Base-by-base conservation (phyloP, 2,888 invertebrate species). In the Amblyteles armatorius region DNA sequence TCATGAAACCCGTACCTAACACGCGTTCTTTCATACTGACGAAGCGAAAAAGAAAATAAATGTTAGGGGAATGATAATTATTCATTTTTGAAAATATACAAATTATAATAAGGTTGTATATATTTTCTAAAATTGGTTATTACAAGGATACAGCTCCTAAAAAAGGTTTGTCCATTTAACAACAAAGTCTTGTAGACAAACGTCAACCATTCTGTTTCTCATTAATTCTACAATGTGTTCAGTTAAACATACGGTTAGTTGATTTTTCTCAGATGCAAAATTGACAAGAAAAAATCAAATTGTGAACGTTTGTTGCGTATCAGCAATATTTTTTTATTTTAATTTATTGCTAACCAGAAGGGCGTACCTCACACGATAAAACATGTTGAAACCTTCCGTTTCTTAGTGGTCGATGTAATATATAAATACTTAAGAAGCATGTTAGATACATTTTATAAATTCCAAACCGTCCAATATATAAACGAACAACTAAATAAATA, bases 1-100 rank as follows among this genome's bases (percentile, higher is more conserved):
- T 55, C 68, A 82, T 52, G 77, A 69, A 76, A 55, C 40, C 26
- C 26, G 11, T 69, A 16, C 19, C 68, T 44, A 40, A 16, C 80
- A 48, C 65, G 44, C 44, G 16, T 65, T 73, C 52, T 63, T 52
- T 48, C 7, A 33, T 26, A 26, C 60, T 48, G 57, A 50, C 73
- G 29, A 65, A 57, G 44, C 52, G 36, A 48, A 11, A 22, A 65
- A 55, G 36, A 6, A 13, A 80, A 19, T 33, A 50, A 33, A 60
- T 79, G 22, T 29, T 22, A 40, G 9, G 33, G 33, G 36, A 50
- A 60, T 71, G 22, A 74, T 63, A 40, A 76, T 55, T 22, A 55
- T 55, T 22, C 16, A 48, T 48, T 48, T 48, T 13, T 48, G 7
- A 22, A n/a, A 19, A 22, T 55, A 19, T 19, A 55, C 22, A 19